Percentiles rank a stretch among this genome's conserved stretches.
Conservation (phyloP, 2,888 invertebrate species). For the Gnatocerus cornutus region DNA sequence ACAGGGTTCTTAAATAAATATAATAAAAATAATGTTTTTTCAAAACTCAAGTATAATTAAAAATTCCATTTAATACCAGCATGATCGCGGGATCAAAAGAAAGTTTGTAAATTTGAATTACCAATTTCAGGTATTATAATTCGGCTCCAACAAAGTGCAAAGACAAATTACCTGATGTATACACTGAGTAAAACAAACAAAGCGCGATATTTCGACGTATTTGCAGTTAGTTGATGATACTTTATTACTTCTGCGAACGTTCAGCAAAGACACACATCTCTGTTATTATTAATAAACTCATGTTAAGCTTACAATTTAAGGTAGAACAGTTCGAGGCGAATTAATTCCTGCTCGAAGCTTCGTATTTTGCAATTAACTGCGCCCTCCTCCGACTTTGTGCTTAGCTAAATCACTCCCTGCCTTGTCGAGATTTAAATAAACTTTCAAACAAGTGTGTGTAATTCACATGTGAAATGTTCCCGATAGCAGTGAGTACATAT, state of each 20-base stretch:
- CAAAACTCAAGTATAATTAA: too few relatives aligned
- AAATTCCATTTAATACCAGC: too few relatives aligned
- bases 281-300: constrained; percentile 36
- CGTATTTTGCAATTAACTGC: constrained; percentile 26
- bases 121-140: constrained; percentile 9
- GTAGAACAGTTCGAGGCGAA: constrained; percentile 35
- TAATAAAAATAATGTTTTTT: too few relatives aligned
- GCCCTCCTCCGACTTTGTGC: constrained; percentile 13
- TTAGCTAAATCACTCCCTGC: neutral
- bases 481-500: constrained; percentile 51
- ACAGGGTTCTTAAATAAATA: too few relatives aligned
- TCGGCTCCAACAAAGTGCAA: constrained; percentile 8
- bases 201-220: constrained; percentile 26
- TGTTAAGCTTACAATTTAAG: constrained; percentile 25
- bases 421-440: neutral
- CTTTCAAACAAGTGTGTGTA: neutral
- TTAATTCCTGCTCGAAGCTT: constrained; percentile 35
- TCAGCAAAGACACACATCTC: constrained; percentile 15
- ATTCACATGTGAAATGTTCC: constrained; percentile 53
- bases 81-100: too few relatives aligned
- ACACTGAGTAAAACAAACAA: constrained; percentile 27
- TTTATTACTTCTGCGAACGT: constrained; percentile 27
- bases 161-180: neutral
- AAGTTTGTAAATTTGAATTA: too few relatives aligned
- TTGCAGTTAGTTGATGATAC: constrained; percentile 26